phyloP scores from a whole-genome alignment of 2,113 vertebrate species.

The Telmatochromis bifrenatus region DNA sequence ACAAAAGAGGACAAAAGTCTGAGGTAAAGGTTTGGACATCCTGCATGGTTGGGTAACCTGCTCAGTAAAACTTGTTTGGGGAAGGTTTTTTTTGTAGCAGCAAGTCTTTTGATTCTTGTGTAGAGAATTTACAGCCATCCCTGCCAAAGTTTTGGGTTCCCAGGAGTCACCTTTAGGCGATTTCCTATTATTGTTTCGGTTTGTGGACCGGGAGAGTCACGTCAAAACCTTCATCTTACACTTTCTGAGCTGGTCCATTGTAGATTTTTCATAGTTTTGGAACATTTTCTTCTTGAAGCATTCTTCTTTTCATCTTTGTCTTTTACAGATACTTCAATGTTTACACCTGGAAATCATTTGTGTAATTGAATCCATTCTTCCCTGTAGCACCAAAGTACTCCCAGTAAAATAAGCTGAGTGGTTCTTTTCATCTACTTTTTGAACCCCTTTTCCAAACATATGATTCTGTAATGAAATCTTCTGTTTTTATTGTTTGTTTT shows the following conservation, averaged over 20 bases:
- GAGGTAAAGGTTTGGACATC: not conserved
- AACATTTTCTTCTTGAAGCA: not conserved
- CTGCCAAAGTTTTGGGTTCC: not conserved
- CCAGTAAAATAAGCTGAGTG: not conserved
- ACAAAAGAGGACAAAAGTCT: not conserved
- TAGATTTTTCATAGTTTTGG: not conserved
- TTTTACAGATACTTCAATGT: not conserved
- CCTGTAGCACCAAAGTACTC: not conserved
- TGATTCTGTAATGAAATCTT: not conserved
- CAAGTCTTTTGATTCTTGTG: not conserved
- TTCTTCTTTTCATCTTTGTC: not conserved
- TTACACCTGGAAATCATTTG: not conserved
- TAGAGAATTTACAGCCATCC: not conserved
- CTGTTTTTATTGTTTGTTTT: not conserved
- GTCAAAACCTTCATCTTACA: not conserved
- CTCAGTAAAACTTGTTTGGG: not conserved
- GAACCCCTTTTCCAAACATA: not conserved
- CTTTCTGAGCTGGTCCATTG: not conserved
- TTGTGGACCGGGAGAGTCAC: not conserved
- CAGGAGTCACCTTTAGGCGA: not conserved
- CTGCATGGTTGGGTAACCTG: not conserved
- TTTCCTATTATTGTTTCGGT: not conserved
- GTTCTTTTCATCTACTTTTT: not conserved
- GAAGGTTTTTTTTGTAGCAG: rapidly evolving
- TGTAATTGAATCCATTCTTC: not conserved